Evolutionary conservation across 2,888 invertebrate species (phyloP), one percentile per base, ranked within the genome.

Genomic region (Clanis bilineata): DNA sequence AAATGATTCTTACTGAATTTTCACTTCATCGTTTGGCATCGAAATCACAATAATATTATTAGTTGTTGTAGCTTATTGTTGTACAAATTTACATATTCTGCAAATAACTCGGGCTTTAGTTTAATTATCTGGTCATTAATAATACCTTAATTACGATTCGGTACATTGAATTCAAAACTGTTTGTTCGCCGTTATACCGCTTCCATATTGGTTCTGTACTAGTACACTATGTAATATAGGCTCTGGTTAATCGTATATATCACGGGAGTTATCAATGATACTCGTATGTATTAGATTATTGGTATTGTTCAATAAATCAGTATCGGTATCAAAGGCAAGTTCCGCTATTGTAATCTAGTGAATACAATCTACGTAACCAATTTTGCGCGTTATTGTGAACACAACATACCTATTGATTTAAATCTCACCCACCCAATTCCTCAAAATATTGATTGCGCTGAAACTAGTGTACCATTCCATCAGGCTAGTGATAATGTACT

Each of bases 281-380:
- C 9, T 18, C 28, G 3, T 9, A 18, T 18, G 51, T 18, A 18
- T 51, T 32, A 15, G 51, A 51, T 51, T 51, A 51, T 51, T 51
- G 32, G 5, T 32, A 51, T 72, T 73, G 64, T 64, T 62, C 58
- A 56, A 55, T 65, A 66, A 68, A 70, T 67, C 67, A 64, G 69
- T 71, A 69, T 64, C 47, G 56, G 43, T 67, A 64, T 70, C 66
- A 68, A 73, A 66, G 68, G 68, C 36, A 25, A 3, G 32, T 57
- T 18, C 32, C 36, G 21, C 32, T 57, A 45, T 57, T 44, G 32
- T 57, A 32, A 32, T 36, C 22, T 15, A 36, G 9, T 44, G n/a
- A 36, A 9, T 57, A 45, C 15, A 15, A 57, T 36, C 32, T 36
- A 44, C 7, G 32, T 44, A 36, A 57, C 21, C n/a, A 22, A 44